A percentile compares a stretch with the other conserved stretches of the same genome.
These are phyloP conservation scores for Phortica okadai DNA, from an alignment of 2,888 invertebrate genomes.

Conservation along the genomic window DNA sequence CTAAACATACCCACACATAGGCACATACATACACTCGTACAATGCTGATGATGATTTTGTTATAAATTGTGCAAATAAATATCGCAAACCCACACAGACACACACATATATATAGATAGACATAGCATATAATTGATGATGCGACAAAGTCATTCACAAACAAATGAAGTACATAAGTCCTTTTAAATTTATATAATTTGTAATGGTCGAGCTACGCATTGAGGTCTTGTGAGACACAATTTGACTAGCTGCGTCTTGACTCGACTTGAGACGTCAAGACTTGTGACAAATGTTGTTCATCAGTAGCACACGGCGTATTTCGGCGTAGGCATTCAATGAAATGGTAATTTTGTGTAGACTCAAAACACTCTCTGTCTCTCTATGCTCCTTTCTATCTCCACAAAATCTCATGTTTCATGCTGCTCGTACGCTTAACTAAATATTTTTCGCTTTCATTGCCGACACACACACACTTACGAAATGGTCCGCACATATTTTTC, in stretches of 20 bases:
- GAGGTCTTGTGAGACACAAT: neutral
- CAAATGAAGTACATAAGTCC: conserved; percentile 26
- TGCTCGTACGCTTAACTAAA: too few relatives aligned
- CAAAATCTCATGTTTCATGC: too few relatives aligned
- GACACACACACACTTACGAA: too few relatives aligned
- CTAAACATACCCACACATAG: neutral
- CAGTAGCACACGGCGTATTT: neutral
- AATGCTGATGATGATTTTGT: conserved; percentile 18
- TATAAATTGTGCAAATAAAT: conserved; percentile 26
- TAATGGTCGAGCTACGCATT: neutral
- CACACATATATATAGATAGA: neutral
- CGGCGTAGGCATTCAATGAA: conserved; percentile 53
- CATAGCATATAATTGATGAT: conserved; percentile 27
- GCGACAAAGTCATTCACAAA: conserved; percentile 24
- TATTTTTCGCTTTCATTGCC: too few relatives aligned
- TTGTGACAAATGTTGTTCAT: conserved; percentile 7
- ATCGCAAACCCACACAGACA: neutral
- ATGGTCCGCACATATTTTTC: too few relatives aligned
- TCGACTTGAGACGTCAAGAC: neutral
- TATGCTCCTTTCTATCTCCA: too few relatives aligned
- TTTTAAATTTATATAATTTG: conserved; percentile 24
- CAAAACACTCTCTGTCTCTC: neutral
- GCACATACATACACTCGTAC: neutral
- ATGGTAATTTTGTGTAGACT: conserved; percentile 51
- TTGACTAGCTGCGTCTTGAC: neutral